Conservation (phyloP, 2,888 invertebrate species). For the Cephus nigrinus region DNA sequence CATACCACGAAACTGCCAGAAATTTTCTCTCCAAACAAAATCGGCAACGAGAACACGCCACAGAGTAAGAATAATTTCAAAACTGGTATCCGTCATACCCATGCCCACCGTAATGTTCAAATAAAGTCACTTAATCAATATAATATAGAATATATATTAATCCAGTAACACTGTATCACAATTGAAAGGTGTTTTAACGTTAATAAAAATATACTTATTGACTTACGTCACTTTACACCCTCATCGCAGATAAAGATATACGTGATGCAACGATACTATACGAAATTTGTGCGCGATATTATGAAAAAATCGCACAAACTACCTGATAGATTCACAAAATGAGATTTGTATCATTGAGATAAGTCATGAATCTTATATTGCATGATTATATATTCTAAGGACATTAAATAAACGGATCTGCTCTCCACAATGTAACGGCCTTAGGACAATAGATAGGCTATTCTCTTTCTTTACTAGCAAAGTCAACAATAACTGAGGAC, state of each 20-base stretch:
- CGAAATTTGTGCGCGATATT: background rate
- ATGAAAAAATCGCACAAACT: background rate
- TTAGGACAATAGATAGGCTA: background rate
- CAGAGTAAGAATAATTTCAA: constrained; percentile 69
- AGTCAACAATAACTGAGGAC: background rate
- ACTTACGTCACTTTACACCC: background rate
- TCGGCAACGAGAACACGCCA: constrained; percentile 62
- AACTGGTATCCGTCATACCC: constrained; percentile 71
- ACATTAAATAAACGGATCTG: background rate
- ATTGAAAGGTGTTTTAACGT: background rate
- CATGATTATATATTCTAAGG: background rate
- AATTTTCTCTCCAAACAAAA: constrained; percentile 42
- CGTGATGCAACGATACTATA: background rate
- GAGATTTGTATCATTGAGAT: background rate
- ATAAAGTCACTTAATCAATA: background rate
- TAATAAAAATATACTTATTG: background rate
- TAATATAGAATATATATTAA: background rate
- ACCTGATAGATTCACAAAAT: background rate
- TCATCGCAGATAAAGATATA: background rate
- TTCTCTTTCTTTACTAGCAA: background rate
- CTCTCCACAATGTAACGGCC: background rate
- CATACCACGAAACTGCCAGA: constrained; percentile 30
- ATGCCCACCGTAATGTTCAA: constrained; percentile 52
- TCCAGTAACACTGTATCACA: background rate
- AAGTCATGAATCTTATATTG: background rate